phyloP scores from a whole-genome alignment of 2,113 vertebrate species.

The Pachypanchax playfairii region DNA sequence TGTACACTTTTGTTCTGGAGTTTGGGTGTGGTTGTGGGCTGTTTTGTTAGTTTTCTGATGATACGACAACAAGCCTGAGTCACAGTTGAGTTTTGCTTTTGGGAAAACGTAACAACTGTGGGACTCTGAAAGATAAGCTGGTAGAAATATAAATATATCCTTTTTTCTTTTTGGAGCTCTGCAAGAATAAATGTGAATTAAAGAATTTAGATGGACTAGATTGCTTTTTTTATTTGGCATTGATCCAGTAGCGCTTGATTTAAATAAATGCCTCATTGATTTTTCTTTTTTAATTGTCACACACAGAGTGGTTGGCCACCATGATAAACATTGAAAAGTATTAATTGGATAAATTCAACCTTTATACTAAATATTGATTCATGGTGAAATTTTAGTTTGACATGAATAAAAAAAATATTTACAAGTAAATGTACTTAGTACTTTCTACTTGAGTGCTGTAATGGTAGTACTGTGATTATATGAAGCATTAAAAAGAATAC shows the following conservation, averaged over 20 bases:
- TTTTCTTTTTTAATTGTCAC: slow-evolving; percentile 35
- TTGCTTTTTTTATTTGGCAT: slow-evolving; percentile 14
- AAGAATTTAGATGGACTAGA: slow-evolving; percentile 34
- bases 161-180: slow-evolving; percentile 25
- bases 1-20: no score
- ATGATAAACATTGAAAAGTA: slow-evolving; percentile 49
- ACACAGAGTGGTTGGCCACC: slow-evolving; percentile 43
- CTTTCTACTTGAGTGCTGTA: slow-evolving; percentile 19
- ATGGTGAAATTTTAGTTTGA: slow-evolving; percentile 34
- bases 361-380: slow-evolving; percentile 26
- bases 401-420: slow-evolving; percentile 44
- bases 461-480: no score
- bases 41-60: no score
- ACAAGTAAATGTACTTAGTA: slow-evolving; percentile 51
- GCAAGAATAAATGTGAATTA: slow-evolving; percentile 35
- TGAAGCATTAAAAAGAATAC: no score
- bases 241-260: slow-evolving; percentile 32
- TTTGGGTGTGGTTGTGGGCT: no score
- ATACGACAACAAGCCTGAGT: no score
- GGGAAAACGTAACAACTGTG: no score
- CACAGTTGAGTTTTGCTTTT: no score
- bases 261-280: slow-evolving; percentile 30
- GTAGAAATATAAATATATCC: slow-evolving; percentile 52
- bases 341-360: slow-evolving; percentile 60
- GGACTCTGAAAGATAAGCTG: slow-evolving; percentile 43